phyloP scores from a whole-genome alignment of 2,888 invertebrate species.

The Papilio gigon region DNA sequence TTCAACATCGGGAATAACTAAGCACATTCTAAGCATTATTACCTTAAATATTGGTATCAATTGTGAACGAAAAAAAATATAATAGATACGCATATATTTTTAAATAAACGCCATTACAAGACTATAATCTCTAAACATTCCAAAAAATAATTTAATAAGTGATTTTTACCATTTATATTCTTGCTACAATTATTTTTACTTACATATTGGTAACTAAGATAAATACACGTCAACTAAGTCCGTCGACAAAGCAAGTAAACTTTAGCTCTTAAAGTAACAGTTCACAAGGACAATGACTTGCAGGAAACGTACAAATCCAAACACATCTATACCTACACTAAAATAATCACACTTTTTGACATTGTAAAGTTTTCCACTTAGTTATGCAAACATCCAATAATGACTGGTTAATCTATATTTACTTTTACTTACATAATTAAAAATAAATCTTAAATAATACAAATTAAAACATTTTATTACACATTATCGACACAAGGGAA shows the following conservation, averaged over 20 bases:
- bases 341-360: slow-evolving; percentile 82
- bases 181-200: slow-evolving; percentile 20
- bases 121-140: slow-evolving; percentile 10
- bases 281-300: slow-evolving; percentile 71
- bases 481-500: slow-evolving; percentile 78
- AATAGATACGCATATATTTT: slow-evolving; percentile 11
- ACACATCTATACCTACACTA: slow-evolving; percentile 71
- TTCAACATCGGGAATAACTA: background rate
- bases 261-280: slow-evolving; percentile 27
- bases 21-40: slow-evolving; percentile 20
- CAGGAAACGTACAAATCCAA: slow-evolving; percentile 71
- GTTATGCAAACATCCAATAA: slow-evolving; percentile 77
- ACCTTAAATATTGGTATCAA: background rate
- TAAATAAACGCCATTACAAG: slow-evolving; percentile 29
- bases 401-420: slow-evolving; percentile 74
- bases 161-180: slow-evolving; percentile 31
- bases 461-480: slow-evolving; percentile 75
- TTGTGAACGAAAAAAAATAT: background rate
- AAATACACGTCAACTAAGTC: slow-evolving; percentile 24
- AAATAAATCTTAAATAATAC: slow-evolving; percentile 63
- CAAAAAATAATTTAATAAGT: slow-evolving; percentile 35
- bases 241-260: slow-evolving; percentile 13
- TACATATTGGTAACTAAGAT: slow-evolving; percentile 39
- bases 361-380: slow-evolving; percentile 80
- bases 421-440: slow-evolving; percentile 76